These are phyloP conservation scores for Dioctria rufipes DNA, from an alignment of 2,888 invertebrate genomes.

Conservation along the genomic window DNA sequence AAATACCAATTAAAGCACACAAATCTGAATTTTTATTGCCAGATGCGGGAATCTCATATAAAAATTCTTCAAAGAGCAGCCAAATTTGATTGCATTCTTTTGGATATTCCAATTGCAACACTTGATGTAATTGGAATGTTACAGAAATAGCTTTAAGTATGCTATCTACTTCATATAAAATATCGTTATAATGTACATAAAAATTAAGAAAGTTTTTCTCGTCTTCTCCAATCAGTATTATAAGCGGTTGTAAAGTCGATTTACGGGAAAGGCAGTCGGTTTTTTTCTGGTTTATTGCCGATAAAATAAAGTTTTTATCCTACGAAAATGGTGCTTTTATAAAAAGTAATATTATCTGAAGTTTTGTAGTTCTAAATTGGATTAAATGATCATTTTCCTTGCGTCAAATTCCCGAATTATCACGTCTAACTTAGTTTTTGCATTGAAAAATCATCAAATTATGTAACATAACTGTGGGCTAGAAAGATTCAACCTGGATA, in stretches of 20 bases:
- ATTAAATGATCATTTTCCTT: background rate
- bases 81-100: conserved; percentile 17
- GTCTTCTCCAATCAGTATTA: background rate
- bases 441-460: too few species aligned
- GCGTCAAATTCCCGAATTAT: background rate
- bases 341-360: background rate
- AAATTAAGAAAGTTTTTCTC: background rate
- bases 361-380: background rate
- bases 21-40: background rate
- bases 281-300: conserved; percentile 4
- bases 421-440: background rate
- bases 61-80: too few species aligned
- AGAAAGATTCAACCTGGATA: background rate
- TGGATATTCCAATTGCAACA: conserved; percentile 4
- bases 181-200: conserved; percentile 23
- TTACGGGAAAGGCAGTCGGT: background rate
- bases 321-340: background rate
- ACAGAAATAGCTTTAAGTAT: conserved; percentile 8
- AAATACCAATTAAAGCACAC: conserved; percentile 1
- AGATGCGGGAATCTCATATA: background rate
- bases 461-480: too few species aligned
- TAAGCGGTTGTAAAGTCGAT: background rate
- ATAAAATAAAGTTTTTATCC: conserved; percentile 19
- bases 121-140: conserved; percentile 18
- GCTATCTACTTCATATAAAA: conserved; percentile 13